Evolutionary conservation across 2,888 invertebrate species (phyloP).

Genomic region (Melinaea marsaeus): DNA sequence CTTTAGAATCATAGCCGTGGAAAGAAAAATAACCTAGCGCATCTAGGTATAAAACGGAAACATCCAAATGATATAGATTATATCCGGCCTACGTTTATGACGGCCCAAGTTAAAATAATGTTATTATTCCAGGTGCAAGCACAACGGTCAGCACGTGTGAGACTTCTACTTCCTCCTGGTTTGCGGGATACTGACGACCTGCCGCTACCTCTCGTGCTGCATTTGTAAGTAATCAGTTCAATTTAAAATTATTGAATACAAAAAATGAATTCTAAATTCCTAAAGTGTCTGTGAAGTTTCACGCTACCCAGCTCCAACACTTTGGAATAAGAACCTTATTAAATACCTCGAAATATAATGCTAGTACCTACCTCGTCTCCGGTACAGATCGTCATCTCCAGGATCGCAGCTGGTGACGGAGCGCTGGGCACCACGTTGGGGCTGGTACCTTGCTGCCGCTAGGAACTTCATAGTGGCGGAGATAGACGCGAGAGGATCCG

Average conservation of each 20-base stretch:
- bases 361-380: not conserved
- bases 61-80: no score
- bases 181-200: slow-evolving; percentile 90
- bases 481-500: slow-evolving; percentile 93
- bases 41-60: no score
- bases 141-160: slow-evolving; percentile 76
- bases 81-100: no score
- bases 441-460: slow-evolving; percentile 89
- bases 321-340: not conserved
- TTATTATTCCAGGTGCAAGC: slow-evolving; percentile 67
- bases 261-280: no score
- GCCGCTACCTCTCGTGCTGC: slow-evolving; percentile 87
- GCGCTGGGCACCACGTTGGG: slow-evolving; percentile 88
- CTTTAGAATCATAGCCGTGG: no score
- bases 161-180: slow-evolving; percentile 88
- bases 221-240: slow-evolving; percentile 82
- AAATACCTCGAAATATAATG: not conserved
- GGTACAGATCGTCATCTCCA: slow-evolving; percentile 74
- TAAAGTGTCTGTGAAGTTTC: not conserved
- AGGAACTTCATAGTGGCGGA: slow-evolving; percentile 91
- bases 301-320: no score
- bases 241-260: no score
- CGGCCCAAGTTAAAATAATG: not conserved
- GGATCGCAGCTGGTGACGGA: slow-evolving; percentile 91
- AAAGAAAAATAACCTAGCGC: no score